These are phyloP conservation scores for Xestoiulus laeticollis DNA, from an alignment of 2,888 invertebrate genomes.

Conservation along the genomic window DNA sequence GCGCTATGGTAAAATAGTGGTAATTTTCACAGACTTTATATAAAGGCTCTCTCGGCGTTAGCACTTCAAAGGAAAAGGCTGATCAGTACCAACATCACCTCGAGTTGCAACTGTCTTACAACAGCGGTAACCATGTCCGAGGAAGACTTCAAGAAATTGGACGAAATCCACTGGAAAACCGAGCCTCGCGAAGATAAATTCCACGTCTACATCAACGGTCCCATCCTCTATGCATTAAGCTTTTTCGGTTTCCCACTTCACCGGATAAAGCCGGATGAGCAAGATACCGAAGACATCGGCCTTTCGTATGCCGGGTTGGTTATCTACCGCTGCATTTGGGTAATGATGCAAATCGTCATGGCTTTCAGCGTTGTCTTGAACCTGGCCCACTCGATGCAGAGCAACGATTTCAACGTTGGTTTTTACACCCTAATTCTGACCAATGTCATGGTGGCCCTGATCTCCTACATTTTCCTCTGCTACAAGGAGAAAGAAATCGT, in stretches of 20 bases:
- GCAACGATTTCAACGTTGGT: neutral
- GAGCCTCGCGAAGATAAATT: neutral
- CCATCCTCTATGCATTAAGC: neutral
- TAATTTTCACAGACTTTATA: neutral
- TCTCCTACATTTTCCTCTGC: neutral
- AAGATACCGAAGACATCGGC: neutral
- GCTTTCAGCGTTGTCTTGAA: neutral
- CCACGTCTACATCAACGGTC: neutral
- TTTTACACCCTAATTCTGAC: neutral
- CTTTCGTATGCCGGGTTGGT: neutral
- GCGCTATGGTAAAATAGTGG: neutral
- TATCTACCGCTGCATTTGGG: neutral
- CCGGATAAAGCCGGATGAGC: neutral
- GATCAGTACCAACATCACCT: neutral
- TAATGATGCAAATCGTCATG: neutral
- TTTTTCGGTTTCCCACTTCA: neutral
- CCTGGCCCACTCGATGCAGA: slow-evolving; percentile 12
- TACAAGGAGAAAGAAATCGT: neutral
- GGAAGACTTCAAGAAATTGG: neutral
- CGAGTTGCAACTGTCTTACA: neutral
- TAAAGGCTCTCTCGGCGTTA: neutral
- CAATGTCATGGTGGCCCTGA: neutral
- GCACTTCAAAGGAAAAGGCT: neutral
- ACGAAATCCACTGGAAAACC: neutral
- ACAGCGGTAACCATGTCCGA: neutral